Percentiles rank a stretch among this genome's conserved stretches.
phyloP scores from a whole-genome alignment of 2,888 invertebrate species.

The Julus scanicus region DNA sequence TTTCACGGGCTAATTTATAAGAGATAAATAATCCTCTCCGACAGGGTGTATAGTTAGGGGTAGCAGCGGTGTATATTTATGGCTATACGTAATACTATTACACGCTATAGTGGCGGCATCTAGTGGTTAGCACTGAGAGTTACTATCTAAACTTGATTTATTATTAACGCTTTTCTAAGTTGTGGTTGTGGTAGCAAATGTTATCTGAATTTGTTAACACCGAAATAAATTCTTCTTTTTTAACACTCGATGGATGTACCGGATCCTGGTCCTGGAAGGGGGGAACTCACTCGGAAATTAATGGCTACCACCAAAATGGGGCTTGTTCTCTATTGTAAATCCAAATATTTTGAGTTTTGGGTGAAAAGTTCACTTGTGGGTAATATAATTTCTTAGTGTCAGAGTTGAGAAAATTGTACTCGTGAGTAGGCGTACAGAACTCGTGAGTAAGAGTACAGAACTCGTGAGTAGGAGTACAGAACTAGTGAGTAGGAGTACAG shows the following conservation, averaged over 20 bases:
- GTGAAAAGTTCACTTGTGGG: neutral
- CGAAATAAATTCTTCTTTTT: constrained; percentile 27
- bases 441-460: no score
- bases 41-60: constrained; percentile 3
- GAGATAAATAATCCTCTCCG: constrained; percentile 27
- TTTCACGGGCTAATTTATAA: constrained; percentile 32
- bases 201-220: constrained; percentile 39
- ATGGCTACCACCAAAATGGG: neutral
- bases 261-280: neutral
- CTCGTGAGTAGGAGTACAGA: no score
- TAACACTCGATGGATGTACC: neutral
- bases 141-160: constrained; percentile 18
- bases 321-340: neutral
- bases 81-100: neutral
- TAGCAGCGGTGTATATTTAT: constrained; percentile 9
- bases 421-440: no score
- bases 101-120: constrained; percentile 13
- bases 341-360: neutral
- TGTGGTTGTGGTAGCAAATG: constrained; percentile 36
- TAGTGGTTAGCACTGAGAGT: neutral
- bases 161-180: constrained; percentile 11
- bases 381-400: no score
- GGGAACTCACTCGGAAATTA: constrained; percentile 20
- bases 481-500: no score
- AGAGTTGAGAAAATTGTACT: no score